A percentile compares a stretch with the other conserved stretches of the same genome.
These are phyloP conservation scores for Sarcophaga carnaria DNA, from an alignment of 2,888 invertebrate species.

Conservation along the genomic window DNA sequence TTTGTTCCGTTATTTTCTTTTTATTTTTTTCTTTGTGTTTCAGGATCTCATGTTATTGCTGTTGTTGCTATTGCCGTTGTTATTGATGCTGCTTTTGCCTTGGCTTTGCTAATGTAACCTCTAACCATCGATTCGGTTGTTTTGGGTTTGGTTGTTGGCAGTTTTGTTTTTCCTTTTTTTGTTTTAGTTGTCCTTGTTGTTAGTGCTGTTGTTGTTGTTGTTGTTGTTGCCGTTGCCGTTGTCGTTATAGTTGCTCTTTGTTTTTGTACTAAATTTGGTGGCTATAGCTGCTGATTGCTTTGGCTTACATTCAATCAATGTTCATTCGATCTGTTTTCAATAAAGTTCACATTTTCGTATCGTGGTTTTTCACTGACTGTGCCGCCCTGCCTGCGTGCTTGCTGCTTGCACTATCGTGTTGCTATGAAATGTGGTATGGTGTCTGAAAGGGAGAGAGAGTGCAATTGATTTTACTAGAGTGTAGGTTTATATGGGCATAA, in stretches of 20 bases:
- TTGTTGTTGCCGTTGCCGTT: neutral
- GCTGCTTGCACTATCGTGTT: conserved; percentile 33
- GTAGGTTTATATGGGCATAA: no score
- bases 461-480: no score
- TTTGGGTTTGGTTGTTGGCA: conserved; percentile 55
- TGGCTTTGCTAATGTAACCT: conserved; percentile 60
- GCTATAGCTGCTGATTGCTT: conserved; percentile 65
- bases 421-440: neutral
- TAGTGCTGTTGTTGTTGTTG: neutral
- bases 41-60: conserved; percentile 1
- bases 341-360: conserved; percentile 65
- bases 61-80: conserved; percentile 15
- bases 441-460: neutral
- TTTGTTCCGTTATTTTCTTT: no score
- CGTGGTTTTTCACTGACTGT: conserved; percentile 45
- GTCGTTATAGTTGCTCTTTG: conserved; percentile 17
- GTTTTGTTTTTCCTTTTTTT: conserved; percentile 16
- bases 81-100: conserved; percentile 15
- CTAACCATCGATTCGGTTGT: conserved; percentile 56
- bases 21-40: neutral
- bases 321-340: conserved; percentile 71
- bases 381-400: no score
- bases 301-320: conserved; percentile 71
- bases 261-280: conserved; percentile 56
- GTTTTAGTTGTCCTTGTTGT: neutral